A percentile compares a stretch with the other conserved stretches of the same genome.
phyloP scores from a whole-genome alignment of 2,797 vertebrate species.

The Bovichtus variegatus region DNA sequence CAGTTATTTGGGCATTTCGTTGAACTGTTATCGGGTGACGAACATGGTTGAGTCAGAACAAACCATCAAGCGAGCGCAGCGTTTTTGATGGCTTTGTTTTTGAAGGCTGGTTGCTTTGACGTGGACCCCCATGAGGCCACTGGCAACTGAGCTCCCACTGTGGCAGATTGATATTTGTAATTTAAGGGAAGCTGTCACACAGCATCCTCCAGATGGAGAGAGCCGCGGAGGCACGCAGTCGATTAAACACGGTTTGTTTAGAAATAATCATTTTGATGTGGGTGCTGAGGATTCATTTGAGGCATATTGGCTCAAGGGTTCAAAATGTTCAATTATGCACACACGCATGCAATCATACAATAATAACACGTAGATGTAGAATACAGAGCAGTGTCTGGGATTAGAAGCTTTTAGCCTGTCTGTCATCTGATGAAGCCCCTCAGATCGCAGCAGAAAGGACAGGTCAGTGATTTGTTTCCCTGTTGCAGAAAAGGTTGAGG shows the following conservation, averaged over 20 bases:
- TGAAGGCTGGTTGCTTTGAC: conserved; percentile 74
- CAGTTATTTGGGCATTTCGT: conserved; percentile 31
- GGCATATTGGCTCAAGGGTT: conserved; percentile 73
- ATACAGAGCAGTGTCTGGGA: conserved; percentile 25
- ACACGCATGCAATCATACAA: conserved; percentile 44
- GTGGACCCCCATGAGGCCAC: conserved; percentile 78
- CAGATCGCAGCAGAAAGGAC: conserved; percentile 46
- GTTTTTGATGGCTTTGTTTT: conserved; percentile 80
- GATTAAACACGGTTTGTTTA: conserved; percentile 84
- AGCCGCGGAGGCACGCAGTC: conserved; percentile 75
- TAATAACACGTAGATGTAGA: conserved; percentile 39
- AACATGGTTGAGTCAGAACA: conserved; percentile 26
- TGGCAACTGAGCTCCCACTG: conserved; percentile 81
- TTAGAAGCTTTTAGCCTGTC: conserved; percentile 45
- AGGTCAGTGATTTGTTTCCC: conserved; percentile 71
- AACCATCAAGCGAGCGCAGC: conserved; percentile 21
- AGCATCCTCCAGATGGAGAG: conserved; percentile 83
- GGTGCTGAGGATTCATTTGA: conserved; percentile 73
- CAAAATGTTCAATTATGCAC: conserved; percentile 70
- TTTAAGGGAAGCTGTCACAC: conserved; percentile 84
- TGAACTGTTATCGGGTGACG: conserved; percentile 45
- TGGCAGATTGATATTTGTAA: conserved; percentile 87
- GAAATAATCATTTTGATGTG: conserved; percentile 82
- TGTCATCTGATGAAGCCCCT: conserved; percentile 35
- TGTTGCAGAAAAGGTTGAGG: conserved; percentile 50